These are phyloP conservation scores for Pyxicephalus adspersus DNA, from an alignment of 2,113 vertebrate species.

Conservation along the genomic window DNA sequence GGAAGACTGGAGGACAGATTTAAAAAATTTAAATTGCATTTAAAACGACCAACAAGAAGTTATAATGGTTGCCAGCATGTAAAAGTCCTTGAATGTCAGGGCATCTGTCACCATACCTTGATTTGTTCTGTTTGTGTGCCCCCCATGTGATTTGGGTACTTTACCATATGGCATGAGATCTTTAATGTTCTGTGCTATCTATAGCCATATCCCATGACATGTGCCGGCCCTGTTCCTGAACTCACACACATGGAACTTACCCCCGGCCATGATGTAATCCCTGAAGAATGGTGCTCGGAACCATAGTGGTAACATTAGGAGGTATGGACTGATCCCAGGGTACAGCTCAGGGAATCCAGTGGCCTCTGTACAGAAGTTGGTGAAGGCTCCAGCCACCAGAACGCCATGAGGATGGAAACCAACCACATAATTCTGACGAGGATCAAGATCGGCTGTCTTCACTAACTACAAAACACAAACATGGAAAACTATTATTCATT, in stretches of 20 bases:
- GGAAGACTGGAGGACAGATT: no score
- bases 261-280: slow-evolving; percentile 86
- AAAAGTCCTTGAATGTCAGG: no score
- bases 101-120: no score
- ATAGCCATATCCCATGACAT: no score
- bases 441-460: slow-evolving; percentile 87
- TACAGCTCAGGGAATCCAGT: slow-evolving; percentile 79
- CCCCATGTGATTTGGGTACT: no score
- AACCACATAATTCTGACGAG: slow-evolving; percentile 84
- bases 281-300: slow-evolving; percentile 89
- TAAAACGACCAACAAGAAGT: no score
- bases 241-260: slow-evolving; percentile 67
- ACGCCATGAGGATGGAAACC: slow-evolving; percentile 92
- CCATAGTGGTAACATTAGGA: slow-evolving; percentile 90
- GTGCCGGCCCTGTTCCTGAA: no score
- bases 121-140: no score
- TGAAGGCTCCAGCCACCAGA: slow-evolving; percentile 83
- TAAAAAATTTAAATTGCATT: no score
- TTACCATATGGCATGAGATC: no score
- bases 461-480: slow-evolving; percentile 75
- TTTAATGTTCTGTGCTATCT: no score
- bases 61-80: no score
- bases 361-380: slow-evolving; percentile 85
- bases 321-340: slow-evolving; percentile 78
- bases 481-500: background rate